Conservation (phyloP, 2,797 vertebrate species). For the Cuculus canorus region DNA sequence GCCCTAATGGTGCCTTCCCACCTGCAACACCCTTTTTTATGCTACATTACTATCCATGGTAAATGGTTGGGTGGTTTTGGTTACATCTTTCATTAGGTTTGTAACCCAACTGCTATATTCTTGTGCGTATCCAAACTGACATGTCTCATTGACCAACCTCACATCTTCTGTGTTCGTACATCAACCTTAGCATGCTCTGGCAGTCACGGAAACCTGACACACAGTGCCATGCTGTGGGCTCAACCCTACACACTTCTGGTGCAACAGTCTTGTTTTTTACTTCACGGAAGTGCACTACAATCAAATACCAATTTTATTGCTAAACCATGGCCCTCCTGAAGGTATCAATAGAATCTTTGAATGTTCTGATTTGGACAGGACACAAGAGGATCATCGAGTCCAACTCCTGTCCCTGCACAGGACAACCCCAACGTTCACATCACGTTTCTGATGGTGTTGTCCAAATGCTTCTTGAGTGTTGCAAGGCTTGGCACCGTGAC, state of each 20-base stretch:
- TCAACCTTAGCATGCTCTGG: neutral
- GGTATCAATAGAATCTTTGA: accelerated
- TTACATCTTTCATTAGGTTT: neutral
- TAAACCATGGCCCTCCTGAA: neutral
- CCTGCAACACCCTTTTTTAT: neutral
- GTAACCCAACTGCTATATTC: neutral
- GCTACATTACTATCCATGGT: accelerated
- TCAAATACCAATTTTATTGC: neutral
- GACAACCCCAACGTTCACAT: too few species aligned
- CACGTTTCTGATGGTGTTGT: too few species aligned
- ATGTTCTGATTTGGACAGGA: too few species aligned
- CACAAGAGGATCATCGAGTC: too few species aligned
- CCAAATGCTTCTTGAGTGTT: too few species aligned
- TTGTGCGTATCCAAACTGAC: accelerated
- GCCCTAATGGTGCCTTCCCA: neutral
- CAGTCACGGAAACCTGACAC: neutral
- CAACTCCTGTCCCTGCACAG: too few species aligned
- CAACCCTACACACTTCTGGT: neutral
- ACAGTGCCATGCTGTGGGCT: accelerated
- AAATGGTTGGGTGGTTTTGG: accelerated
- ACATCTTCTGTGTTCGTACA: accelerated
- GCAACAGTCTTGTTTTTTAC: neutral
- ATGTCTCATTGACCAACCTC: accelerated
- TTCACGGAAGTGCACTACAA: neutral
- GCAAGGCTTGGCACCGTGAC: too few species aligned